phyloP scores from a whole-genome alignment of 2,888 invertebrate genomes.

The Atrina japonica region DNA sequence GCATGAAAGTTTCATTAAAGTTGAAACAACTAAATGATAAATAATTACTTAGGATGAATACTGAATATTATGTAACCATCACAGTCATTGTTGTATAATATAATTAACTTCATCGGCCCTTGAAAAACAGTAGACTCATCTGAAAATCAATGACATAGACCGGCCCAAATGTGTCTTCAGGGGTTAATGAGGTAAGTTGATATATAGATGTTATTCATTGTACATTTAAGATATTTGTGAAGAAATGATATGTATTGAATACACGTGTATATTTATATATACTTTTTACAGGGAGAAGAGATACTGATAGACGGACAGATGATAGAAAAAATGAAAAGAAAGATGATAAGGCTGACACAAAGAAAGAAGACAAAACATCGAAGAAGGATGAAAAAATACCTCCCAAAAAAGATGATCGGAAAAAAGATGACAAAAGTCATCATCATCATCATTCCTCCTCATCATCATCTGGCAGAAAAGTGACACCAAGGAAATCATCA shows the following conservation, averaged over 20 bases:
- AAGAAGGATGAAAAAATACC: constrained; percentile 35
- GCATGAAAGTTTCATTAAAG: too few species aligned
- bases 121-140: too few species aligned
- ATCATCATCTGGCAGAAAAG: constrained; percentile 20
- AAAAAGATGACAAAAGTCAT: constrained; percentile 39
- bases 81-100: too few species aligned
- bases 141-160: too few species aligned
- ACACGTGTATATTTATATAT: too few species aligned
- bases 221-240: constrained; percentile 15
- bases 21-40: too few species aligned
- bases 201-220: background rate
- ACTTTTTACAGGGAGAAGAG: constrained; percentile 50
- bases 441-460: constrained; percentile 17
- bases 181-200: too few species aligned
- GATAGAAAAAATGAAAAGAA: constrained; percentile 61
- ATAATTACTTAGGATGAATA: too few species aligned
- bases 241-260: too few species aligned
- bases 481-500: constrained; percentile 17
- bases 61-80: too few species aligned
- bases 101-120: too few species aligned
- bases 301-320: constrained; percentile 64
- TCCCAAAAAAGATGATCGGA: constrained; percentile 40
- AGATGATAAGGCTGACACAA: constrained; percentile 45
- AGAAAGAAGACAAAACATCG: background rate
- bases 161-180: too few species aligned